Percentiles rank a stretch among this genome's conserved stretches.
Evolutionary conservation across 2,888 invertebrate species (phyloP).

Genomic region (Limnephilus lunatus): DNA sequence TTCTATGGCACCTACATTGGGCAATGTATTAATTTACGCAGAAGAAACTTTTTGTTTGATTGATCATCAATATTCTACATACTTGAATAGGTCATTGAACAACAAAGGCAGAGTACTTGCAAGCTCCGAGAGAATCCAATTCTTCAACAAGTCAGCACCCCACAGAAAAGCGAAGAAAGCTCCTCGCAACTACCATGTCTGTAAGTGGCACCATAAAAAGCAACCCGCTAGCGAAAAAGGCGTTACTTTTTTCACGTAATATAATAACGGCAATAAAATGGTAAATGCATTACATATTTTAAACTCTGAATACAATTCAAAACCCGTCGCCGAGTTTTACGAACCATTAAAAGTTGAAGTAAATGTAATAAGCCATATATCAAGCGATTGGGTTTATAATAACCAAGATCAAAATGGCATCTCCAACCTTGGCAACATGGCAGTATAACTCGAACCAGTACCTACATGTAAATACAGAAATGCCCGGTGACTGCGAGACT

Average conservation of each 20-base stretch:
- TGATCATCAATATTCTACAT: neutral
- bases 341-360: slow-evolving; percentile 33
- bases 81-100: neutral
- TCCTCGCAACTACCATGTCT: neutral
- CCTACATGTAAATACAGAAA: neutral
- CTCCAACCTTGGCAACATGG: neutral
- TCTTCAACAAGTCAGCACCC: neutral
- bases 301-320: slow-evolving; percentile 35
- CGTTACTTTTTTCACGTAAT: neutral
- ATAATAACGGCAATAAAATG: slow-evolving; percentile 26
- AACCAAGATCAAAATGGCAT: slow-evolving; percentile 33
- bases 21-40: neutral
- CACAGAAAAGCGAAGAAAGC: neutral
- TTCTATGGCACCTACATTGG: neutral
- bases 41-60: neutral
- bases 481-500: neutral
- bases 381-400: slow-evolving; percentile 34
- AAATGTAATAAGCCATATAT: slow-evolving; percentile 42
- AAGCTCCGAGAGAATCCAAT: neutral
- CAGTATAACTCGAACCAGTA: neutral
- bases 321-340: slow-evolving; percentile 15
- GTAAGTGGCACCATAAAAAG: neutral
- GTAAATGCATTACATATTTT: slow-evolving; percentile 29
- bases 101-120: neutral
- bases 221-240: neutral